phyloP scores from a whole-genome alignment of 2,888 invertebrate genomes.

The Drosophila engyochracea region DNA sequence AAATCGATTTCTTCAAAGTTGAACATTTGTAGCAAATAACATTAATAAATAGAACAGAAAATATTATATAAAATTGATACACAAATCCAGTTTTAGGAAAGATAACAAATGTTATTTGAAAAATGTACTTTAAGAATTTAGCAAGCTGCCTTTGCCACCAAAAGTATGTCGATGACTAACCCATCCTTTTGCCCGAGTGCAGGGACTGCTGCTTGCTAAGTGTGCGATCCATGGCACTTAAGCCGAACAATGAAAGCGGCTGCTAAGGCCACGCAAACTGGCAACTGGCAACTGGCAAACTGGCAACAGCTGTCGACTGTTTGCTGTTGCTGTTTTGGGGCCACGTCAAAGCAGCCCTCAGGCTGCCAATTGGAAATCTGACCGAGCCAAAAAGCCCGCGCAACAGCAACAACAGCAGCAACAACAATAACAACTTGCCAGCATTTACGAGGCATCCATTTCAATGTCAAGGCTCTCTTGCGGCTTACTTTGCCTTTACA shows the following conservation, averaged over 20 bases:
- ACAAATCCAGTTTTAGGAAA: neutral
- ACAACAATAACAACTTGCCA: conserved; percentile 16
- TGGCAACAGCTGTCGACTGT: conserved; percentile 38
- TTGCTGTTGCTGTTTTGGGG: conserved; percentile 29
- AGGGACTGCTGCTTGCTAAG: conserved; percentile 3
- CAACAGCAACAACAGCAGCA: conserved; percentile 8
- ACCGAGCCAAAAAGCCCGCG: conserved; percentile 52
- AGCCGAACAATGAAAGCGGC: conserved; percentile 73
- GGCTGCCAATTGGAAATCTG: conserved; percentile 75
- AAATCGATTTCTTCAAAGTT: too few relatives aligned
- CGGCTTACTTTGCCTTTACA: conserved; percentile 29
- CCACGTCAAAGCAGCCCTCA: conserved; percentile 55
- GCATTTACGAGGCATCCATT: conserved; percentile 33
- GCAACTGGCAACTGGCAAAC: conserved; percentile 31
- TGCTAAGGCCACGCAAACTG: conserved; percentile 56
- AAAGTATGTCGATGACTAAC: neutral
- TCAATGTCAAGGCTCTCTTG: conserved; percentile 70
- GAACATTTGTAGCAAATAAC: too few relatives aligned
- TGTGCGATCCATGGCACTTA: conserved; percentile 65
- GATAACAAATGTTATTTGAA: neutral
- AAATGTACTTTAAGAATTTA: neutral
- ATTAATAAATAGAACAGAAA: accelerated
- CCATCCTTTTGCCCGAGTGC: neutral
- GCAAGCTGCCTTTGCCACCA: neutral
- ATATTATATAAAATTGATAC: neutral